phyloP scores from a whole-genome alignment of 2,888 invertebrate genomes.

The Phrixothrix hirtus region DNA sequence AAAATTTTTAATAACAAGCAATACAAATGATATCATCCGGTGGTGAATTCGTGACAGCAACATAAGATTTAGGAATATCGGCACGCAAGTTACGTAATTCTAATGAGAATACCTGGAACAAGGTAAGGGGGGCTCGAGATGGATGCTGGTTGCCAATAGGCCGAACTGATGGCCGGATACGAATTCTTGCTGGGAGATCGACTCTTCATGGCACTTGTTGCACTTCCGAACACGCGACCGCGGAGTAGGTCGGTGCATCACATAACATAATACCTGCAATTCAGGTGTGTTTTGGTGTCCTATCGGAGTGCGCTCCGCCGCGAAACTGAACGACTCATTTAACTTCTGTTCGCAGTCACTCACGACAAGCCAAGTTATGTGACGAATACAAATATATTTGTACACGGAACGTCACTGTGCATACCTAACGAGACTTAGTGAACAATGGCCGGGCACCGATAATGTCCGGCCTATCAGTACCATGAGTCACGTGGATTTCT shows the following conservation, averaged over 20 bases:
- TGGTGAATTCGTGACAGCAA: too few relatives aligned
- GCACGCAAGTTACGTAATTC: slow-evolving; percentile 14
- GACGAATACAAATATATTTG: slow-evolving; percentile 53
- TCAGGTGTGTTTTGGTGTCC: slow-evolving; percentile 32
- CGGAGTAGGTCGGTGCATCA: slow-evolving; percentile 30
- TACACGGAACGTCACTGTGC: slow-evolving; percentile 39
- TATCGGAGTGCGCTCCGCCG: slow-evolving; percentile 43
- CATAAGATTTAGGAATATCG: too few relatives aligned
- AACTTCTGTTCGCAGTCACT: slow-evolving; percentile 43
- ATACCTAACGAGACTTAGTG: slow-evolving; percentile 39
- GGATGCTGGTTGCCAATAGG: slow-evolving; percentile 82
- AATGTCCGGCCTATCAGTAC: slow-evolving; percentile 32
- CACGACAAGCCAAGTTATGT: slow-evolving; percentile 45
- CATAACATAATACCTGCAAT: slow-evolving; percentile 18
- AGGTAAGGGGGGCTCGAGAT: slow-evolving; percentile 81
- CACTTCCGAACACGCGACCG: slow-evolving; percentile 33
- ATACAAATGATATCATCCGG: too few relatives aligned
- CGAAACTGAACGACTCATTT: slow-evolving; percentile 52
- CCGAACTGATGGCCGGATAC: slow-evolving; percentile 81
- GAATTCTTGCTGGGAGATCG: slow-evolving; percentile 41
- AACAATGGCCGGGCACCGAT: slow-evolving; percentile 35
- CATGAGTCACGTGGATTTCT: slow-evolving; percentile 25
- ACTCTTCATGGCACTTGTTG: slow-evolving; percentile 51
- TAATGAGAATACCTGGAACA: slow-evolving; percentile 70
- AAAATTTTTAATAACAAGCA: too few relatives aligned